Conservation (phyloP, 2,888 invertebrate species). For the Ochlodes sylvanus region DNA sequence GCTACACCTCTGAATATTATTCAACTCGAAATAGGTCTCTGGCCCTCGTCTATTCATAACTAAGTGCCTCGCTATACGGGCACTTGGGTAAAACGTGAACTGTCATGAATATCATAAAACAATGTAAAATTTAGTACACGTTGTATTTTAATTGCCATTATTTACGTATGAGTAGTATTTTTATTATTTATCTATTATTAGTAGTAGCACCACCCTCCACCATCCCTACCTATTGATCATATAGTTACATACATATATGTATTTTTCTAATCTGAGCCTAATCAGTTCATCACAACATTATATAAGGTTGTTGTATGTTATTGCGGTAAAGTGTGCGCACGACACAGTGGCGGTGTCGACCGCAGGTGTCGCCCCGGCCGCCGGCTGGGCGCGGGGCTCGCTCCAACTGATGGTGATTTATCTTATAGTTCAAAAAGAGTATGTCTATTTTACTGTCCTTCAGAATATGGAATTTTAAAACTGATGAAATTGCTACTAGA, state of each 20-base stretch:
- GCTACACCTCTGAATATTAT: conserved; percentile 50
- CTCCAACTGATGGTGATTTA: not conserved
- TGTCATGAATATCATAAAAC: not conserved
- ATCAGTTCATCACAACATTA: not conserved
- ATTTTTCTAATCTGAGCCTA: not conserved
- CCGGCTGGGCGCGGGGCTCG: not conserved
- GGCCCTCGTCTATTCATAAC: conserved; percentile 46
- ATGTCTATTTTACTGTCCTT: too few species aligned
- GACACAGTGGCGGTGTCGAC: conserved; percentile 3
- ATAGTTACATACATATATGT: too few species aligned
- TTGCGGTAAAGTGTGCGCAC: not conserved
- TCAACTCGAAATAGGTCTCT: conserved; percentile 49
- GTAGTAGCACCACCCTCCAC: too few species aligned
- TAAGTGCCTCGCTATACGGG: conserved; percentile 46
- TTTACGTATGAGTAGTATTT: too few species aligned
- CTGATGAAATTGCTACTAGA: too few species aligned
- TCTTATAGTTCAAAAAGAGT: not conserved
- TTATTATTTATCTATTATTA: too few species aligned
- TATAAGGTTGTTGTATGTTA: not conserved
- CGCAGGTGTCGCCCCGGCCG: not conserved
- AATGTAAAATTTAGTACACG: not conserved
- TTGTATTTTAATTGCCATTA: too few species aligned
- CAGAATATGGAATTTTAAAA: too few species aligned
- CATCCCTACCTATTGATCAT: too few species aligned
- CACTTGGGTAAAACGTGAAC: not conserved